phyloP scores from a whole-genome alignment of 2,113 vertebrate genomes.

The Thinocorus orbignyianus region DNA sequence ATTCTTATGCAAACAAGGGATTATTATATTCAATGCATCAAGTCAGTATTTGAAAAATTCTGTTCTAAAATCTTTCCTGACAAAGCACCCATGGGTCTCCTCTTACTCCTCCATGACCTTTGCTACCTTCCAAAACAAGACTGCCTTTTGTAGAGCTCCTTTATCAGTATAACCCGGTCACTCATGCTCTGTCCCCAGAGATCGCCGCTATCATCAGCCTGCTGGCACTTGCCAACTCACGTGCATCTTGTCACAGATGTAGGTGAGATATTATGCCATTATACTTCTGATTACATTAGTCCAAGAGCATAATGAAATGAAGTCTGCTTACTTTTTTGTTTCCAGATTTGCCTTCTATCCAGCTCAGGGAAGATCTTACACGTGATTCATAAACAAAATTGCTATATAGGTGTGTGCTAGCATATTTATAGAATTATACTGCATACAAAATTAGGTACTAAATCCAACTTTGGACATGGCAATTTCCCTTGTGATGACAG shows the following conservation, averaged over 20 bases:
- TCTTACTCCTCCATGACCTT: background rate
- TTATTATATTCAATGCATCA: background rate
- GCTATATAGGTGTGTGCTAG: constrained; percentile 37
- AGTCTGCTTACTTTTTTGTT: constrained; percentile 53
- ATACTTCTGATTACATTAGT: constrained; percentile 46
- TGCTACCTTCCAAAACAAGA: background rate
- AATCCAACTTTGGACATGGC: constrained; percentile 47
- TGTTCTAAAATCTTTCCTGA: background rate
- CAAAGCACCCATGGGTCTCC: background rate
- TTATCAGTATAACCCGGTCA: background rate
- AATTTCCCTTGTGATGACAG: constrained; percentile 65
- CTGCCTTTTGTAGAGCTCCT: background rate
- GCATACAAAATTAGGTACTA: constrained; percentile 53
- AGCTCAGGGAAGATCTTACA: constrained; percentile 25
- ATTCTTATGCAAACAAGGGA: background rate
- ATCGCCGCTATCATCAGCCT: background rate
- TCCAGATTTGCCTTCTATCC: constrained; percentile 57
- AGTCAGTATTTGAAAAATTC: background rate
- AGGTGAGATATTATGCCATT: constrained; percentile 57
- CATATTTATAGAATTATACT: constrained; percentile 54
- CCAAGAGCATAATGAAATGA: constrained; percentile 57
- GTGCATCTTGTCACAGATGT: constrained; percentile 20
- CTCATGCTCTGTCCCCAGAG: background rate
- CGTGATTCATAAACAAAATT: constrained; percentile 54
- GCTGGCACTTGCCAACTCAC: background rate